Evolutionary conservation across 1,140 invertebrate genomes (phyloP), one percentile per base, ranked within the genome.

Genomic region (Lepidotrigona ventralis): DNA sequence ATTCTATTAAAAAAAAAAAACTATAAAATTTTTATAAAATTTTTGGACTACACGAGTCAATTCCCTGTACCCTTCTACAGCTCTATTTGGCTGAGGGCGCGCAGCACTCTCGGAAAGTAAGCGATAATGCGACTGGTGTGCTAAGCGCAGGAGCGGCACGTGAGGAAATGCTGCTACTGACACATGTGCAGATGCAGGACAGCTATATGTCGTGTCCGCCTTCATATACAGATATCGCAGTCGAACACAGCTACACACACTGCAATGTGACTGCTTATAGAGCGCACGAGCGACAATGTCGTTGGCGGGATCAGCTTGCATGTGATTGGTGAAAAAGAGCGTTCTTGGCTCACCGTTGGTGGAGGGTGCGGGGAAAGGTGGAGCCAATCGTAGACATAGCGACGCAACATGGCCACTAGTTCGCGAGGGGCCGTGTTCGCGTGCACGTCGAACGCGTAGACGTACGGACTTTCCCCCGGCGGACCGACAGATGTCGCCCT

Each of bases 391-490:
- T 85, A 83, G 80, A 76, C 84, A 83, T 73, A 75, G 75, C 72
- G 69, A 54, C 71, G 78, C 88, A 91, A 91, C 85, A 91, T 91
- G 90, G 89, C 90, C 79, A 66, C 87, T 87, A 91, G 90, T 91
- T 89, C 70, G 85, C 84, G 83, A 89, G 86, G 83, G 85, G 69
- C 84, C 85, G 89, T 88, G 88, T 86, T 84, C 85, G 85, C 81
- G 82, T 88, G 71, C 79, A 85, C 87, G 63, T 88, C 86, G 85
- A 81, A 78, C 69, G 72, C 83, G 68, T 85, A 85, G 80, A 78
- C 72, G 74, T 85, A 84, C 79, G 54, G 69, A 82, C 68, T 81
- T 83, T 85, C 66, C 70, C 69, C 81, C 75, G 79, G 72, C 74
- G 81, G 54, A 81, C 71, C 88, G 80, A 78, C 74, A 91, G 88